Conservation (phyloP, 2,113 vertebrate species). For the Megaleporinus macrocephalus region DNA sequence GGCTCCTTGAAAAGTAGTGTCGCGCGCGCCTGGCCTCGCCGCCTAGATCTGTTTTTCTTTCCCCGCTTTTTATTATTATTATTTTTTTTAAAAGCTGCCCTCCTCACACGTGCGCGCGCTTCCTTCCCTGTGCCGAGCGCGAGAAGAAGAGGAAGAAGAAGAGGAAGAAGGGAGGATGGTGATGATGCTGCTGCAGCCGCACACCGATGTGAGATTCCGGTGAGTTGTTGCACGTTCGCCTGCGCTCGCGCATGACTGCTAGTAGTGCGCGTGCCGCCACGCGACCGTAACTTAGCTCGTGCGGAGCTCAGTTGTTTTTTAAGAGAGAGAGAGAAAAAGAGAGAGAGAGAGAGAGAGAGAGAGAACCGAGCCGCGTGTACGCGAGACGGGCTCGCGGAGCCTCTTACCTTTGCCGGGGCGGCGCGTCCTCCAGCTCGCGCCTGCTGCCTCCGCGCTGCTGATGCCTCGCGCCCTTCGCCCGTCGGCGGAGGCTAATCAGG, state of each 20-base stretch:
- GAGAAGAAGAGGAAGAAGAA: background rate
- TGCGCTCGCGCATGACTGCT: background rate
- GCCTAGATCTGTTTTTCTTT: no score
- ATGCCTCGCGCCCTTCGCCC: slow-evolving; percentile 61
- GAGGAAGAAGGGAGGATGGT: background rate
- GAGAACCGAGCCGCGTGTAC: no score
- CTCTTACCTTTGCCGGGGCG: slow-evolving; percentile 56
- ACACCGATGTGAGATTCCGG: background rate
- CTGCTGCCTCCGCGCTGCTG: slow-evolving; percentile 44
- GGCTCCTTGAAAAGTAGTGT: slow-evolving; percentile 24
- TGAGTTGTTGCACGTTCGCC: background rate
- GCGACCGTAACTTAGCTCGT: background rate
- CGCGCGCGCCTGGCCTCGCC: background rate
- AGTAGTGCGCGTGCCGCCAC: background rate
- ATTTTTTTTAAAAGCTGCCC: background rate
- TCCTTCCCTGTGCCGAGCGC: no score
- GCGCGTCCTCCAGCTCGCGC: slow-evolving; percentile 56
- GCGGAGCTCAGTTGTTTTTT: no score
- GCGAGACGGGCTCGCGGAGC: background rate
- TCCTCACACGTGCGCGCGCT: background rate
- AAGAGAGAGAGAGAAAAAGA: no score
- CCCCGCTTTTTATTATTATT: no score
- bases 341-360: background rate
- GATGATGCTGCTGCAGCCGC: background rate
- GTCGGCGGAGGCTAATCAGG: slow-evolving; percentile 65